A percentile compares a stretch with the other conserved stretches of the same genome.
Conservation (phyloP, 2,113 vertebrate species). For the Ptyas mucosa region DNA sequence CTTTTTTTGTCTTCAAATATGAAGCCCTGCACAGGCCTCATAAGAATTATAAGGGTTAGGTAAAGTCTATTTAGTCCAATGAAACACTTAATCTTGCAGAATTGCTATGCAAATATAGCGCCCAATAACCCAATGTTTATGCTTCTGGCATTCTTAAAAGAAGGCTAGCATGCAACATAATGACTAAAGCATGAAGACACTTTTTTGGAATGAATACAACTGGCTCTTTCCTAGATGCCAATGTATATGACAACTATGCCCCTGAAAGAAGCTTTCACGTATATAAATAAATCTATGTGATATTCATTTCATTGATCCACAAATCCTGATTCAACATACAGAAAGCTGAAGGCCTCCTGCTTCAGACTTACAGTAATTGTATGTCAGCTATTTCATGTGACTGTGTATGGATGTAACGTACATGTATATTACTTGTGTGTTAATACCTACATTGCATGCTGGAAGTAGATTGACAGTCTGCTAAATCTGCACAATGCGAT, state of each 20-base stretch:
- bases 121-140: neutral
- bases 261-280: neutral
- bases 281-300: neutral
- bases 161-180: neutral
- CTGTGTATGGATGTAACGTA: neutral
- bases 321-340: neutral
- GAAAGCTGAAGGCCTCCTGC: neutral
- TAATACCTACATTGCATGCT: neutral
- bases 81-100: neutral
- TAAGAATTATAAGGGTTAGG: neutral
- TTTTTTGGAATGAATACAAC: neutral
- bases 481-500: neutral
- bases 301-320: neutral
- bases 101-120: neutral
- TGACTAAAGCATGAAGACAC: neutral
- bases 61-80: neutral
- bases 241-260: neutral
- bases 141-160: neutral
- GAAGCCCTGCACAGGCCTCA: neutral
- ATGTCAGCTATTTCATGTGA: neutral
- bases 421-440: neutral
- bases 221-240: neutral
- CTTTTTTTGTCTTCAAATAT: neutral
- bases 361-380: neutral
- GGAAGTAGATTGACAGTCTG: neutral